Evolutionary conservation across 2,888 invertebrate genomes (phyloP).

Genomic region (Gasteruption jaculator): DNA sequence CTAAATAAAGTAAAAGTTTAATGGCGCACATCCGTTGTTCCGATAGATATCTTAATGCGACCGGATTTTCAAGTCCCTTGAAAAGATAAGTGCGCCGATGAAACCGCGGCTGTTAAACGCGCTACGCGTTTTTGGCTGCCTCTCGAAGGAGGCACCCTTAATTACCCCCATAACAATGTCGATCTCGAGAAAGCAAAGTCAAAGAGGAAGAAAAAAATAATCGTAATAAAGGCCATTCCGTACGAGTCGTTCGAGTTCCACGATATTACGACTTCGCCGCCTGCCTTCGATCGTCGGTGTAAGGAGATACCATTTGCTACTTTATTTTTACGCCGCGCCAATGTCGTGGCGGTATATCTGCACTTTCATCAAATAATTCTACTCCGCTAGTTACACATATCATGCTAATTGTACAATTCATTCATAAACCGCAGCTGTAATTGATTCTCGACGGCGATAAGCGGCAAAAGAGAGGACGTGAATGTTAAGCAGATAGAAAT

Average conservation of each 20-base stretch:
- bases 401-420: too few relatives aligned
- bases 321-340: too few relatives aligned
- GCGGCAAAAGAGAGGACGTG: too few relatives aligned
- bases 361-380: too few relatives aligned
- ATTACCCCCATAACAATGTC: slow-evolving; percentile 36
- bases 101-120: slow-evolving; percentile 31
- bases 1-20: slow-evolving; percentile 50
- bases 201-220: too few relatives aligned
- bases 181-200: too few relatives aligned
- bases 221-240: not conserved
- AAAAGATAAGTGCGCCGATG: slow-evolving; percentile 38
- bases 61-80: slow-evolving; percentile 49
- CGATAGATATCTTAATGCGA: slow-evolving; percentile 51
- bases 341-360: too few relatives aligned
- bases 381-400: too few relatives aligned
- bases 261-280: not conserved
- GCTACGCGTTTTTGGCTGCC: slow-evolving; percentile 24
- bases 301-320: too few relatives aligned
- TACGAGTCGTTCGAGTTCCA: not conserved
- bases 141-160: slow-evolving; percentile 23
- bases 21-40: slow-evolving; percentile 50
- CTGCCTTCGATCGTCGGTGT: not conserved
- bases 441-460: too few relatives aligned
- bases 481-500: too few relatives aligned
- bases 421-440: too few relatives aligned